These are phyloP conservation scores for Ormyrus rosae DNA, from an alignment of 2,888 invertebrate genomes.

Conservation along the genomic window DNA sequence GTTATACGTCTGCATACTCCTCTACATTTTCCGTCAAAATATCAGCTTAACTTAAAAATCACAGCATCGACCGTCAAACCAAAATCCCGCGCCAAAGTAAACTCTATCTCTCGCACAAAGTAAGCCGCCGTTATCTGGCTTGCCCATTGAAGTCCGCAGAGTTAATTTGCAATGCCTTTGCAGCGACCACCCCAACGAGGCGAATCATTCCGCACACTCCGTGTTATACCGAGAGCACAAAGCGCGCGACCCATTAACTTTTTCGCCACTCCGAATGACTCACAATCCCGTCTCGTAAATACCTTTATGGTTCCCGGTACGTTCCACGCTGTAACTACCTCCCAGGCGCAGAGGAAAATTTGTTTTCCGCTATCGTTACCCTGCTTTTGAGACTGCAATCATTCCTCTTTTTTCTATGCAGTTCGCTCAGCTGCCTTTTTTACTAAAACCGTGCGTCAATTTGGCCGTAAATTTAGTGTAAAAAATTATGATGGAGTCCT, in stretches of 20 bases:
- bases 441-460: neutral
- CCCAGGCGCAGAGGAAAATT: slow-evolving; percentile 4
- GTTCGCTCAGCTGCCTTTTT: too few species aligned
- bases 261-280: slow-evolving; percentile 23
- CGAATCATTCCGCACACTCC: neutral
- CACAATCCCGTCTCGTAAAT: slow-evolving; percentile 24
- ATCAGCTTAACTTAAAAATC: too few species aligned
- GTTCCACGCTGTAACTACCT: slow-evolving; percentile 1
- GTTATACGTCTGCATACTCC: too few species aligned
- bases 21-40: too few species aligned
- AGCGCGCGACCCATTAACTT: neutral
- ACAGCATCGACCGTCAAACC: too few species aligned
- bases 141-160: neutral
- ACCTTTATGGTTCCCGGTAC: slow-evolving; percentile 35
- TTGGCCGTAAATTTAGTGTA: neutral
- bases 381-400: slow-evolving; percentile 18
- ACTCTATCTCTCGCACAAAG: neutral
- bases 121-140: neutral
- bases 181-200: too few species aligned
- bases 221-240: neutral
- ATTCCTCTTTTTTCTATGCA: neutral
- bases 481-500: neutral
- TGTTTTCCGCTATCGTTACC: slow-evolving; percentile 36
- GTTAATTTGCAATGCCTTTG: neutral
- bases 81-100: neutral